phyloP scores from a whole-genome alignment of 92 coral and sea anemone genomes.

The Phenganax subtilis region DNA sequence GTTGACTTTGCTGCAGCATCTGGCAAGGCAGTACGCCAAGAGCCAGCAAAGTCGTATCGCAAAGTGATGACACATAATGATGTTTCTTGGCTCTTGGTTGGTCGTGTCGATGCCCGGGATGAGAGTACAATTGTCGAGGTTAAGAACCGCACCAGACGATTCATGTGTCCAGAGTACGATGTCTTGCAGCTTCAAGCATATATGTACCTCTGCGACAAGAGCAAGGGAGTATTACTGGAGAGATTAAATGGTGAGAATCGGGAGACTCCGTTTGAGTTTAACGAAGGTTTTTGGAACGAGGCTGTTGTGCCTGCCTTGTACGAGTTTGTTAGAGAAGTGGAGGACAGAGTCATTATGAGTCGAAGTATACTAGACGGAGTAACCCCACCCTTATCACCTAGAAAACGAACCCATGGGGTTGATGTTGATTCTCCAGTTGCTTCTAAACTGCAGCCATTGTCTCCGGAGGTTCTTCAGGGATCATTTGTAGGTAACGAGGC shows the following conservation, averaged over 20 bases:
- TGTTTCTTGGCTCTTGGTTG: conserved; percentile 66
- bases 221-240: conserved; percentile 72
- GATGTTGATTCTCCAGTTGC: neutral
- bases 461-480: neutral
- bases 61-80: conserved; percentile 65
- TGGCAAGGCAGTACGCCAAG: conserved; percentile 52
- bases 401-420: conserved; percentile 39
- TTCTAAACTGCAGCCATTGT: neutral
- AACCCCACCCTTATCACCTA: conserved; percentile 41
- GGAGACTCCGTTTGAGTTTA: conserved; percentile 70
- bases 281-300: conserved; percentile 64
- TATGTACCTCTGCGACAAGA: conserved; percentile 64
- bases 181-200: conserved; percentile 83
- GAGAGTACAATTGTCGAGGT: conserved; percentile 81
- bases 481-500: neutral
- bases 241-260: conserved; percentile 61
- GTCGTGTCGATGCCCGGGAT: conserved; percentile 77
- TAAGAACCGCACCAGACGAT: conserved; percentile 75
- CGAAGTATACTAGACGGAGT: conserved; percentile 56
- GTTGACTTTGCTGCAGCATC: conserved; percentile 57
- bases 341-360: conserved; percentile 51
- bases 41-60: conserved; percentile 43
- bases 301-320: conserved; percentile 64
- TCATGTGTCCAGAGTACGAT: conserved; percentile 87
- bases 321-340: conserved; percentile 66